Percentiles rank a stretch among this genome's conserved stretches.
Evolutionary conservation across 2,113 vertebrate species (phyloP).

Genomic region (Larimichthys polyactis): DNA sequence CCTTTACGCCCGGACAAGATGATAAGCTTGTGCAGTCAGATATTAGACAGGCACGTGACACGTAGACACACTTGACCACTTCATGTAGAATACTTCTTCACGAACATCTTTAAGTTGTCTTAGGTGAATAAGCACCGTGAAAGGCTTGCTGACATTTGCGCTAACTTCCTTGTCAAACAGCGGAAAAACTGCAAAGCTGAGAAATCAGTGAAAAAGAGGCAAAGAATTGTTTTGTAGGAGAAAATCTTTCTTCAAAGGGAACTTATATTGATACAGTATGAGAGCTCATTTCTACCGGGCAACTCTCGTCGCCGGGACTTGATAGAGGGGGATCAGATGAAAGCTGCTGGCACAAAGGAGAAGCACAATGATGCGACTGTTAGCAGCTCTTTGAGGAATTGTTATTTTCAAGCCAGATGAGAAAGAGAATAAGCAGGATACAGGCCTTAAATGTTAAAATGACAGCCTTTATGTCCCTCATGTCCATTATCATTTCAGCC

Average conservation of each 20-base stretch:
- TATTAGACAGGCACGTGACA: not conserved
- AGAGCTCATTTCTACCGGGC: constrained; percentile 40
- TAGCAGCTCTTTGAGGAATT: constrained; percentile 39
- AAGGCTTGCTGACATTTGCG: constrained; percentile 6
- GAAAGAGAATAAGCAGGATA: constrained; percentile 15
- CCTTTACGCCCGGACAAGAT: not conserved
- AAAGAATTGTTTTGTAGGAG: constrained; percentile 31
- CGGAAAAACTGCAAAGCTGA: constrained; percentile 21
- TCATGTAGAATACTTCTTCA: not conserved
- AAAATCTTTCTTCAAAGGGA: constrained; percentile 47
- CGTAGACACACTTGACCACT: not conserved
- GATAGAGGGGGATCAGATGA: constrained; percentile 54
- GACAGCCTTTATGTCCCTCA: constrained; percentile 56
- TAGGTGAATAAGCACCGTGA: not conserved
- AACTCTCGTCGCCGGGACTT: constrained; percentile 21
- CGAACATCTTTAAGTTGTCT: not conserved
- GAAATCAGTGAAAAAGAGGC: constrained; percentile 8
- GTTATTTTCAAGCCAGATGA: constrained; percentile 31
- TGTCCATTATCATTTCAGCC: constrained; percentile 63
- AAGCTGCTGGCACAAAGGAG: constrained; percentile 32
- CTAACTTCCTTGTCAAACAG: constrained; percentile 16
- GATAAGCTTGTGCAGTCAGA: not conserved
- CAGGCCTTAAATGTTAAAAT: constrained; percentile 9
- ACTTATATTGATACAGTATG: constrained; percentile 14
- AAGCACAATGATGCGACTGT: constrained; percentile 35